Conservation (phyloP, 1,140 invertebrate genomes). For the Euura saliciscinereae region DNA sequence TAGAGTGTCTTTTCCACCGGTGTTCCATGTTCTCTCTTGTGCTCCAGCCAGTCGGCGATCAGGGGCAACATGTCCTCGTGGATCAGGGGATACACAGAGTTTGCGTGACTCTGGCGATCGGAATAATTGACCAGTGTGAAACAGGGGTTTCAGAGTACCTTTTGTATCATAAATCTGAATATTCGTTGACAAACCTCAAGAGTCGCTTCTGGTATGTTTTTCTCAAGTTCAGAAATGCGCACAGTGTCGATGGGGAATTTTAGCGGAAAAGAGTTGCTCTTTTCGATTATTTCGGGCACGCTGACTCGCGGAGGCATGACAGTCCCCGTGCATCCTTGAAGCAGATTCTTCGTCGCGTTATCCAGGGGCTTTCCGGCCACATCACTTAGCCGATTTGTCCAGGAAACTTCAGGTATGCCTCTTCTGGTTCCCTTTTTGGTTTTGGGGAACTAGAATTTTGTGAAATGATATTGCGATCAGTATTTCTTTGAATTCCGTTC, state of each 20-base stretch:
- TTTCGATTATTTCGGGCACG: conserved; percentile 25
- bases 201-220: conserved; percentile 16
- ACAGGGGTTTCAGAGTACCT: too few relatives aligned
- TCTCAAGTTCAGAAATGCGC: conserved; percentile 31
- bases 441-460: too few relatives aligned
- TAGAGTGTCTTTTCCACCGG: conserved; percentile 63
- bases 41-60: conserved; percentile 11
- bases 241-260: conserved; percentile 35
- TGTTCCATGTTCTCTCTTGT: conserved; percentile 44
- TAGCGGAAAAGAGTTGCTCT: conserved; percentile 35
- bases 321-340: background rate
- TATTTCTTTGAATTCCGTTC: too few relatives aligned
- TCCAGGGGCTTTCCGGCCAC: background rate
- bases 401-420: background rate
- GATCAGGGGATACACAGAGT: conserved; percentile 17
- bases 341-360: background rate
- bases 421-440: background rate
- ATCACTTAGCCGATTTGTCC: background rate
- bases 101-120: conserved; percentile 2
- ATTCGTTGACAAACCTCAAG: conserved; percentile 18
- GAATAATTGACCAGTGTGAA: background rate
- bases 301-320: background rate
- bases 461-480: too few relatives aligned
- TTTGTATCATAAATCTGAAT: too few relatives aligned
- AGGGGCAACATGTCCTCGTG: conserved; percentile 19